Base-by-base conservation (phyloP, 2,888 invertebrate genomes). In the Balanococcus diminutus region DNA sequence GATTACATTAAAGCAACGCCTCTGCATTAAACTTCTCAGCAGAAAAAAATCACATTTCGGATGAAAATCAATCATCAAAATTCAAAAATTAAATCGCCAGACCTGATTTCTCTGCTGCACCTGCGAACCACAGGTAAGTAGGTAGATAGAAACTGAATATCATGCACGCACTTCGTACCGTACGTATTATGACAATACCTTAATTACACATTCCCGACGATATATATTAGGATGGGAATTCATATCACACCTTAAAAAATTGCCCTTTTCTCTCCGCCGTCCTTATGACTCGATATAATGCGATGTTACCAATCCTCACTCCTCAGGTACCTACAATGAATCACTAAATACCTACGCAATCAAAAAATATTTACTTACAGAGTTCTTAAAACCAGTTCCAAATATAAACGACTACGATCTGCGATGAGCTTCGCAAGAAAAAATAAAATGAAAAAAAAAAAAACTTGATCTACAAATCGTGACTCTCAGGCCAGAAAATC, bases 321-420 rank as follows among this genome's bases (percentile, higher is more conserved):
- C n/a, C n/a, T n/a, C n/a, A n/a, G n/a, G n/a, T n/a, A n/a, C n/a
- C n/a, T 61, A 61, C 61, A 61, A 61, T 61, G 61, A 61, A 61
- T 61, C 61, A 25, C 61, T 61, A 22, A 61, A 61, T 61, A 61
- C 61, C 61, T 25, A 61, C 61, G 61, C 61, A 61, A 61, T 61
- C 61, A 25, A 61, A 61, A 61, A 25, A 22, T 61, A 56, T 56
- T 56, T 56, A 56, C 61, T 9, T 61, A 61, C 11, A 51, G n/a
- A n/a, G 51, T 51, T 51, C 19, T 14, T 11, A 19, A 19, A 56
- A 61, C 61, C 61, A 61, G 61, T 61, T 61, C 25, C 61, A 25
- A 61, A 61, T 25, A 51, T 19, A 42, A 42, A 14, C 42, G 42
- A 42, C 42, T 6, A 3, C 25, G 16, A 11, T 14, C 6, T 9